Conservation (phyloP, 37 sponge, comb jelly and placozoan species). For the Mnemiopsis leidyi region DNA sequence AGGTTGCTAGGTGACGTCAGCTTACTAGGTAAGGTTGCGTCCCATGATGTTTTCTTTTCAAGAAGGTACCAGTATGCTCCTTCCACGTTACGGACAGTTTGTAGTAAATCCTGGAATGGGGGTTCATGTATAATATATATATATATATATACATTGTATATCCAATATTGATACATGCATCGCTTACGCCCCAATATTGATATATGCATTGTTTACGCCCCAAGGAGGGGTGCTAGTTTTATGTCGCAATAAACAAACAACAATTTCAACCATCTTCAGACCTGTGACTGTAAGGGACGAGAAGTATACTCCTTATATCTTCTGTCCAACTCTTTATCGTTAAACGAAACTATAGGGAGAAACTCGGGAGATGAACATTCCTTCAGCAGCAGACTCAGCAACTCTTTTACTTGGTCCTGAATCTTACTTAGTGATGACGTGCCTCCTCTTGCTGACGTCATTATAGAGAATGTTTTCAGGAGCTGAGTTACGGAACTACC, state of each 20-base stretch:
- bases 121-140: too few relatives aligned
- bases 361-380: not conserved
- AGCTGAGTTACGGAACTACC: not conserved
- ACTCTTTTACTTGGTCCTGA: not conserved
- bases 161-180: too few relatives aligned
- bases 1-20: not conserved
- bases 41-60: not conserved
- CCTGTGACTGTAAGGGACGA: too few relatives aligned
- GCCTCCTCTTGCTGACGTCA: not conserved
- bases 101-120: not conserved
- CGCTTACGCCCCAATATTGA: too few relatives aligned
- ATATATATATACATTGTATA: too few relatives aligned
- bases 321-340: not conserved
- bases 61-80: constrained; percentile 49
- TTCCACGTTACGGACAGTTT: not conserved
- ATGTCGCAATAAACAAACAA: too few relatives aligned
- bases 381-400: not conserved
- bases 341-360: not conserved
- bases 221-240: too few relatives aligned
- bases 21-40: not conserved
- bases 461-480: not conserved
- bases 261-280: too few relatives aligned
- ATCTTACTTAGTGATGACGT: not conserved
- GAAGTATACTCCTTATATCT: not conserved
- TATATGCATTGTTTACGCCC: too few relatives aligned